Evolutionary conservation across 2,113 vertebrate species (phyloP).

Genomic region (Anhinga anhinga): DNA sequence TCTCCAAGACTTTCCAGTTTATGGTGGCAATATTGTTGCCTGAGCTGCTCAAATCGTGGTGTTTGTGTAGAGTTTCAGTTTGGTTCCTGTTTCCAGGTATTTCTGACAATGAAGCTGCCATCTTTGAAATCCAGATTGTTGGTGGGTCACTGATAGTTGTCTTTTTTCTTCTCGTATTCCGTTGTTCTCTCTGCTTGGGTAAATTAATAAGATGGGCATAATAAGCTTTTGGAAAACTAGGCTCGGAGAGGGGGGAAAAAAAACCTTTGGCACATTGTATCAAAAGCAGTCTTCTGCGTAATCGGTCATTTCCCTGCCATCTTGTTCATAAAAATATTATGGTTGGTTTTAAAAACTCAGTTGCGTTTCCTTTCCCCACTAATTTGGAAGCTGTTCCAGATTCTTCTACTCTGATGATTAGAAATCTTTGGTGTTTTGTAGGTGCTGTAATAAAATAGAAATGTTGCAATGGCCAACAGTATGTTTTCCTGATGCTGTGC

Average conservation of each 20-base stretch:
- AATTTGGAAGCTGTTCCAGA: neutral
- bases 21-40: neutral
- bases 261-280: too few species aligned
- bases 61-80: neutral
- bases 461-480: neutral
- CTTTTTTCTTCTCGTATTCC: neutral
- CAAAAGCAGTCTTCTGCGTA: neutral
- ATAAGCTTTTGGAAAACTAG: neutral
- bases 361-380: neutral
- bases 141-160: neutral
- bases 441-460: neutral
- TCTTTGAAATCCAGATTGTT: neutral
- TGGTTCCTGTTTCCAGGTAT: neutral
- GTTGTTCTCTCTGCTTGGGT: neutral
- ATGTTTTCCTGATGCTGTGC: neutral
- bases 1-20: neutral
- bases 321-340: neutral
- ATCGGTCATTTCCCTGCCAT: neutral
- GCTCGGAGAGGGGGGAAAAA: neutral
- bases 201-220: neutral
- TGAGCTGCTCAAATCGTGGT: neutral
- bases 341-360: neutral
- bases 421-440: neutral
- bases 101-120: neutral
- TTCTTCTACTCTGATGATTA: neutral